Evolutionary conservation across 2,888 invertebrate species (phyloP).

Genomic region (Alentia gelatinosa): DNA sequence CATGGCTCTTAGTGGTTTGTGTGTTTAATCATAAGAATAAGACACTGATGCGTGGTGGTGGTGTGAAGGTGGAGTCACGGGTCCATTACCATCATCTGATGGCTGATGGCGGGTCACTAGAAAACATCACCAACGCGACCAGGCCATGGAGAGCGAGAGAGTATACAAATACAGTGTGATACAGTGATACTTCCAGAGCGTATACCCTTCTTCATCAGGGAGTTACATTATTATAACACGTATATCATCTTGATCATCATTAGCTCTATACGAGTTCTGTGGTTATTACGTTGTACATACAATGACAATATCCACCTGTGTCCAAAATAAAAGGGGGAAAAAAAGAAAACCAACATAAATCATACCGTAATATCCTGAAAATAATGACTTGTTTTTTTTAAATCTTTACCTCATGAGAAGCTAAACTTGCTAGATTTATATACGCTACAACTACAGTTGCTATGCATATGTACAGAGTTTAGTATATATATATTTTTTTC

Average conservation of each 20-base stretch:
- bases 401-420: conserved; percentile 21
- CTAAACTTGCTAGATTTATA: conserved; percentile 48
- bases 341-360: conserved; percentile 18
- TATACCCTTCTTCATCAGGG: background rate
- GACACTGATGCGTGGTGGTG: conserved; percentile 14
- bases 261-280: background rate
- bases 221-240: background rate
- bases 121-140: too few species aligned
- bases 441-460: conserved; percentile 42
- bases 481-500: too few species aligned
- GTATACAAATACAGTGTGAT: conserved; percentile 23
- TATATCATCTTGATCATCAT: too few species aligned
- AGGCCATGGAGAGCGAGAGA: too few species aligned
- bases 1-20: background rate
- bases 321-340: too few species aligned
- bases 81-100: too few species aligned
- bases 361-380: conserved; percentile 48
- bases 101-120: too few species aligned
- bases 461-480: conserved; percentile 54
- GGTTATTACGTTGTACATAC: conserved; percentile 49
- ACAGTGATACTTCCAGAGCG: background rate
- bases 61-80: conserved; percentile 44
- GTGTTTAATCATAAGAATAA: conserved; percentile 1
- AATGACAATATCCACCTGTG: conserved; percentile 54
- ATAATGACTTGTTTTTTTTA: conserved; percentile 38